Conservation (phyloP, 2,797 vertebrate genomes). For the Sebastes hubbsi region DNA sequence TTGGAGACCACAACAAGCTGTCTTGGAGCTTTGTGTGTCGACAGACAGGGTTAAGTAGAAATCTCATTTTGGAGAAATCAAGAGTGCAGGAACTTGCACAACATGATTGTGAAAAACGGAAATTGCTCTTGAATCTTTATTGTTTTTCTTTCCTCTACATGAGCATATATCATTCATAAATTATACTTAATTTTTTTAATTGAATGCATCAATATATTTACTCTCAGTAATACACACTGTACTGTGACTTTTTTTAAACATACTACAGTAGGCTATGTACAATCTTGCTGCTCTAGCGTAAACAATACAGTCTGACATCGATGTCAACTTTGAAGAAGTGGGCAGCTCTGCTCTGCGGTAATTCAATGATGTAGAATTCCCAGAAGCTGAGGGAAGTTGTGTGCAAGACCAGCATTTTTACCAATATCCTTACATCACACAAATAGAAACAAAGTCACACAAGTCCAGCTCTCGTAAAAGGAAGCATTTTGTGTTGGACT, state of each 20-base stretch:
- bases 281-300: neutral
- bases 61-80: neutral
- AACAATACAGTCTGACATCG: neutral
- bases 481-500: slow-evolving; percentile 21
- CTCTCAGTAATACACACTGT: neutral
- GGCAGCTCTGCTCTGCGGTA: neutral
- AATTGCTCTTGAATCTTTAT: neutral
- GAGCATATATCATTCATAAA: neutral
- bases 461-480: neutral
- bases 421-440: neutral
- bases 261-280: neutral
- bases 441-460: neutral
- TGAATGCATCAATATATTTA: neutral
- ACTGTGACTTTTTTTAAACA: too few relatives aligned
- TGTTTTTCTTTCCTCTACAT: neutral
- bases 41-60: slow-evolving; percentile 23
- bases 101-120: neutral
- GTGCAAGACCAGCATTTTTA: neutral
- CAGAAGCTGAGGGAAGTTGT: neutral
- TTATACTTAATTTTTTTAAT: neutral
- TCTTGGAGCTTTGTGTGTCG: slow-evolving; percentile 4
- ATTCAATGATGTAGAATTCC: slow-evolving; percentile 10
- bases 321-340: neutral
- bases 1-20: slow-evolving; percentile 25
- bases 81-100: neutral